Percentiles rank a stretch among this genome's conserved stretches.
These are phyloP conservation scores for Chlorodrepanis virens DNA, from an alignment of 2,113 vertebrate species.

Conservation along the genomic window DNA sequence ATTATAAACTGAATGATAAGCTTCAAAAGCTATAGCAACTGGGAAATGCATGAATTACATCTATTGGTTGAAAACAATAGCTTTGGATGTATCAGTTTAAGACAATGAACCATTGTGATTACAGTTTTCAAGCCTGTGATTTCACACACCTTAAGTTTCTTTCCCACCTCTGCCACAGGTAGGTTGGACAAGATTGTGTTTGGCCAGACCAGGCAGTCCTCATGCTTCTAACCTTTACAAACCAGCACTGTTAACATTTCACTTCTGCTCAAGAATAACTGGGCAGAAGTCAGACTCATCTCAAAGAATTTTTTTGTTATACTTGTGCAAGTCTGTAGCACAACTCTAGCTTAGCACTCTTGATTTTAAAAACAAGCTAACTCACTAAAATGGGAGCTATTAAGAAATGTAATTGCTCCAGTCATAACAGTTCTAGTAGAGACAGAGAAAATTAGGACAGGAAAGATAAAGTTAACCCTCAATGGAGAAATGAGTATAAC, in stretches of 20 bases:
- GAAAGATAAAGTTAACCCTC: background rate
- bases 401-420: background rate
- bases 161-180: background rate
- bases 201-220: background rate
- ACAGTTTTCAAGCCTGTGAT: background rate
- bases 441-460: background rate
- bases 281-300: background rate
- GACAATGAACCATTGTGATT: background rate
- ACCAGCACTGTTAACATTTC: background rate
- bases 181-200: background rate
- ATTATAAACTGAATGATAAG: background rate
- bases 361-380: background rate
- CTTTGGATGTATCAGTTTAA: background rate
- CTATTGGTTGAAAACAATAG: background rate
- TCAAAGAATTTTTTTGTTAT: background rate
- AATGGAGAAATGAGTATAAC: background rate
- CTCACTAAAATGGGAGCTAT: background rate
- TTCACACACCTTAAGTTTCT: background rate
- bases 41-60: background rate
- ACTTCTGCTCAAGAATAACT: background rate
- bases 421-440: background rate
- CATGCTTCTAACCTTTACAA: background rate
- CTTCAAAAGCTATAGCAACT: background rate
- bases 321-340: background rate
- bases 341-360: background rate